phyloP scores from a whole-genome alignment of 2,113 vertebrate species.

The Struthidea cinerea region DNA sequence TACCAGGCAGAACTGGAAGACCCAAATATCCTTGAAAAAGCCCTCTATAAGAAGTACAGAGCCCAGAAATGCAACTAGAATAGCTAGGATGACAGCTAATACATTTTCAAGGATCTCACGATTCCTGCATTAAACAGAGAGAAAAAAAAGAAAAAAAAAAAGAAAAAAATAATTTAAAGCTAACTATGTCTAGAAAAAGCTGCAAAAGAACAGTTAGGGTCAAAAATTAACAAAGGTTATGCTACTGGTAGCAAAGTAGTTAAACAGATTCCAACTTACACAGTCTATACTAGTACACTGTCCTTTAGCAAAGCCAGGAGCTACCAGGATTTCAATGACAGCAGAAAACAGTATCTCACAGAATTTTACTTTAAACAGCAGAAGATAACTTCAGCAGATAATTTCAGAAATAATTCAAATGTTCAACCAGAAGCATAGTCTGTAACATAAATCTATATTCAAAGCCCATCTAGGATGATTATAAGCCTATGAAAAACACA shows the following conservation, averaged over 20 bases:
- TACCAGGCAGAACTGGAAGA: constrained; percentile 98
- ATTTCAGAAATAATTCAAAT: neutral
- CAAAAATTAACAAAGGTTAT: neutral
- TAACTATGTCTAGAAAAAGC: neutral
- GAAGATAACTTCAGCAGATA: neutral
- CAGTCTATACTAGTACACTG: neutral
- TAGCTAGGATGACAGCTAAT: constrained; percentile 88
- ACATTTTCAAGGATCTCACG: constrained; percentile 94
- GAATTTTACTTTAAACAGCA: neutral
- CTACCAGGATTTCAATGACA: neutral
- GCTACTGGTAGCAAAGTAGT: neutral
- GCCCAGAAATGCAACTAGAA: constrained; percentile 96
- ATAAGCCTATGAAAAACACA: neutral
- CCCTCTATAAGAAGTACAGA: constrained; percentile 92
- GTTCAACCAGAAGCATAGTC: neutral
- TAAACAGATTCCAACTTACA: neutral
- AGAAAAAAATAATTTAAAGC: neutral
- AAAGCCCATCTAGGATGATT: neutral
- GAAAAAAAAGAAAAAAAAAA: neutral
- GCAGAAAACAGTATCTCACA: neutral
- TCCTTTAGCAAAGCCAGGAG: neutral
- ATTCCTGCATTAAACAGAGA: constrained; percentile 77
- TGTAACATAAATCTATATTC: neutral
- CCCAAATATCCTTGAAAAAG: constrained; percentile 98
- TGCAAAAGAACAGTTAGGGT: neutral